Evolutionary conservation across 92 coral and sea anemone genomes (phyloP).

Genomic region (Actinostola sp.): DNA sequence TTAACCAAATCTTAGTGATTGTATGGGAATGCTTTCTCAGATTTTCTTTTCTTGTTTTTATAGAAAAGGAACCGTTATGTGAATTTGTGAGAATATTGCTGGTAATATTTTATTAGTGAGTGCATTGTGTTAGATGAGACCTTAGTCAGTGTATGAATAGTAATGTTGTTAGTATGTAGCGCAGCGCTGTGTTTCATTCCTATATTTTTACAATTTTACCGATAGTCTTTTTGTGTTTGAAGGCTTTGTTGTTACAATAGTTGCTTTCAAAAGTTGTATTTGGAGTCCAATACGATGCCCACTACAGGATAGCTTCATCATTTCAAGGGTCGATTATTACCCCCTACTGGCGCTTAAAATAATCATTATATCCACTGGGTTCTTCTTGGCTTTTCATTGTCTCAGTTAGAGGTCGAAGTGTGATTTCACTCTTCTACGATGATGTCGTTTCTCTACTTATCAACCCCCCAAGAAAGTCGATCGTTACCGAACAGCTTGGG

Average conservation of each 20-base stretch:
- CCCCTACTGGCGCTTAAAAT: slow-evolving; percentile 23
- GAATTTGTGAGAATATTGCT: slow-evolving; percentile 4
- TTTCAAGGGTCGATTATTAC: slow-evolving; percentile 16
- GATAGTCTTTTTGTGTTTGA: slow-evolving; percentile 23
- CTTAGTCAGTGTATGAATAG: background rate
- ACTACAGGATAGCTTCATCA: slow-evolving; percentile 6
- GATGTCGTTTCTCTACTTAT: slow-evolving; percentile 18
- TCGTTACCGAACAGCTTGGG: slow-evolving; percentile 2
- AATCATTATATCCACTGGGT: slow-evolving; percentile 4
- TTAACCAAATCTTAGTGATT: too few species aligned
- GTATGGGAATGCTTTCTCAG: too few species aligned
- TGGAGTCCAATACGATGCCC: slow-evolving; percentile 1
- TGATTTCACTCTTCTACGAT: slow-evolving; percentile 5
- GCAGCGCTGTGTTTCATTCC: slow-evolving; percentile 1
- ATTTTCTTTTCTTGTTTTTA: background rate
- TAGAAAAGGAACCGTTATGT: background rate
- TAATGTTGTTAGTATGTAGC: background rate
- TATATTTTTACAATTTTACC: slow-evolving; percentile 19
- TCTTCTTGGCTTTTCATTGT: slow-evolving; percentile 22
- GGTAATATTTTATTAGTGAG: slow-evolving; percentile 31
- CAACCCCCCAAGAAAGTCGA: slow-evolving; percentile 4
- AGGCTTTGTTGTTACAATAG: slow-evolving; percentile 4
- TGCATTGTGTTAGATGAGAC: slow-evolving; percentile 35
- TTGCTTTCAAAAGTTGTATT: slow-evolving; percentile 18
- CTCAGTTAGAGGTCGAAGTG: background rate